Conservation (phyloP, 1,140 invertebrate genomes). For the Nautilus pompilius region DNA sequence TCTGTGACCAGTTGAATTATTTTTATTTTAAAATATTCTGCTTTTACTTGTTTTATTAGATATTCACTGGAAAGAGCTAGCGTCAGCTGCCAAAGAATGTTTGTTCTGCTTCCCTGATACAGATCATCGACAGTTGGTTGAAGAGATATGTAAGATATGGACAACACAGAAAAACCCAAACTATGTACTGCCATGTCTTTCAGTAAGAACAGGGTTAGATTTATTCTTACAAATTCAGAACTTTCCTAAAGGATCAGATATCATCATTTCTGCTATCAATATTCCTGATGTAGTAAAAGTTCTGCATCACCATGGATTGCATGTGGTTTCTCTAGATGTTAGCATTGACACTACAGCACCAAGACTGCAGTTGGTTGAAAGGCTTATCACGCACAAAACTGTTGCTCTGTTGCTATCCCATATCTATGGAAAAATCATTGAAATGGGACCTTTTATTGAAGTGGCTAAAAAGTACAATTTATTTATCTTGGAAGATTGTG, state of each 20-base stretch:
- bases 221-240: conserved; percentile 44
- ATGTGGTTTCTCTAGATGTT: conserved; percentile 49
- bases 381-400: conserved; percentile 44
- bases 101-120: conserved; percentile 7
- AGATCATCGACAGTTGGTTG: conserved; percentile 20
- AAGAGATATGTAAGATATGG: conserved; percentile 37
- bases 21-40: too few relatives aligned
- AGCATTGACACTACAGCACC: conserved; percentile 46
- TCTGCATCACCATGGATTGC: conserved; percentile 41
- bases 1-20: too few relatives aligned
- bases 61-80: conserved; percentile 26
- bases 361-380: conserved; percentile 41
- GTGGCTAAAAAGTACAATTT: conserved; percentile 41
- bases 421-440: conserved; percentile 47
- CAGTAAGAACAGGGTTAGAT: conserved; percentile 51
- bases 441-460: conserved; percentile 43
- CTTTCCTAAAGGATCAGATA: conserved; percentile 50
- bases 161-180: conserved; percentile 34
- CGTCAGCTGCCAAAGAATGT: conserved; percentile 18
- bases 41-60: conserved; percentile 25
- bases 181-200: conserved; percentile 44
- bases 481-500: conserved; percentile 52
- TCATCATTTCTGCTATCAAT: conserved; percentile 56
- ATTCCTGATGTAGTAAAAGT: conserved; percentile 53
- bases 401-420: conserved; percentile 52